Conservation (phyloP, 2,113 vertebrate genomes). For the Eonycteris spelaea region DNA sequence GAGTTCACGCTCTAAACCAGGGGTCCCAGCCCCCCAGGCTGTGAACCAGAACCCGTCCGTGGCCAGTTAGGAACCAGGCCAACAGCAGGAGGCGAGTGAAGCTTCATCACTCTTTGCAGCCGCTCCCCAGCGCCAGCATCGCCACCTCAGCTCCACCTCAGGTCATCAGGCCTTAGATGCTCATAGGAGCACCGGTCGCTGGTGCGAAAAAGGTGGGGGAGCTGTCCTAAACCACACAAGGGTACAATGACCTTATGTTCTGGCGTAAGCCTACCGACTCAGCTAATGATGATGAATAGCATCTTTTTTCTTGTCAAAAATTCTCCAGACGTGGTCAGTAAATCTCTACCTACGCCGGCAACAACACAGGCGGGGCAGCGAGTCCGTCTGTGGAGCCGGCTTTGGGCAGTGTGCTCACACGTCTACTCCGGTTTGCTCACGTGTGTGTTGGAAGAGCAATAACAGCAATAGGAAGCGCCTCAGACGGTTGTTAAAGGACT, state of each 20-base stretch:
- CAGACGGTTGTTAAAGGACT: background rate
- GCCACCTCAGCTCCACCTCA: too few species aligned
- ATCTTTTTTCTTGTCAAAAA: background rate
- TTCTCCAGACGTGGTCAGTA: background rate
- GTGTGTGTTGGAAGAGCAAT: background rate
- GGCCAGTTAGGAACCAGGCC: too few species aligned
- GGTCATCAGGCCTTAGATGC: too few species aligned
- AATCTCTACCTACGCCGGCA: background rate
- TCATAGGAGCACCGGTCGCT: too few species aligned
- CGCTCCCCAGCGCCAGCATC: too few species aligned
- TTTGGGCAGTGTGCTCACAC: background rate
- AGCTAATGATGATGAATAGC: too few species aligned
- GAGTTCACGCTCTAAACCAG: background rate
- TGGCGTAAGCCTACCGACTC: background rate
- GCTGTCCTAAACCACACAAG: too few species aligned
- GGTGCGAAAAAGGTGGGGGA: too few species aligned
- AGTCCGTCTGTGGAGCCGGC: background rate
- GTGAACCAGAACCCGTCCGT: too few species aligned
- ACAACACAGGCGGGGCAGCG: background rate
- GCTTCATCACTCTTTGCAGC: too few species aligned
- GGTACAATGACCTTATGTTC: background rate
- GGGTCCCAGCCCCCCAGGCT: too few species aligned
- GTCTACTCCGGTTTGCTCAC: background rate
- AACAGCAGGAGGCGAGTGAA: too few species aligned
- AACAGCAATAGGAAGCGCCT: background rate